Base-by-base conservation (phyloP, 2,888 invertebrate species). In the Ophion obscuratus region DNA sequence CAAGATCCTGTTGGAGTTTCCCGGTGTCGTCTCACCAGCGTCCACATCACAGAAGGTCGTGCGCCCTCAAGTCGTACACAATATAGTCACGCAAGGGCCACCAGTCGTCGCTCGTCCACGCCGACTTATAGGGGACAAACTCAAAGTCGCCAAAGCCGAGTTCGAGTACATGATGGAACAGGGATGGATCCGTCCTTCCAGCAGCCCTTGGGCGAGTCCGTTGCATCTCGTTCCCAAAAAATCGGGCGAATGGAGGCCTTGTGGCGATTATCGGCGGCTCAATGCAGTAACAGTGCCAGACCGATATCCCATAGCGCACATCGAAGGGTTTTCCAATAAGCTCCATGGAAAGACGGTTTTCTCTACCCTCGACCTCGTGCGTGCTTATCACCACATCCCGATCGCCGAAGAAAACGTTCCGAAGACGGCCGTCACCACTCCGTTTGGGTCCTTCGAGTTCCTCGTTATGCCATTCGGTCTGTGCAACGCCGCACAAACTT, bases 261-360 rank as follows among this genome's bases (percentile, higher is more conserved):
- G 44, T 17, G 74, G 61, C 2, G 74, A 74, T 40, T 74, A 78
- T 75, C 88, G 75, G 80, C 76, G 11, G 76, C 86, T 40, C 82
- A 89, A 70, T n/a, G 40, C 61, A 2, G 31, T 64, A 3, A 40
- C 24, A 11, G 71, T 88, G 0, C 89, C 90, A 0, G 92, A 92
- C 75, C 36, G 89, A 7, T 90, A 92, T 73, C 90, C 91, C 2
- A 74, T 92, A 0, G 88, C 90, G 5, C 88, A 90, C 64, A 83
- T 92, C 7, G 83, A 90, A n/a, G 91, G 92, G 76, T 88, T 88
- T 53, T 40, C 87, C 6, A 20, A 36, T 6, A 64, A 70, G 2
- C 83, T 92, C 0, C 17, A 67, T 61, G 85, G 68, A 0, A 67
- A 73, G 9, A 67, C 14, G 2, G 44, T 85, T 1, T 82, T 85